phyloP scores from a whole-genome alignment of 2,113 vertebrate genomes.

The Castor canadensis region DNA sequence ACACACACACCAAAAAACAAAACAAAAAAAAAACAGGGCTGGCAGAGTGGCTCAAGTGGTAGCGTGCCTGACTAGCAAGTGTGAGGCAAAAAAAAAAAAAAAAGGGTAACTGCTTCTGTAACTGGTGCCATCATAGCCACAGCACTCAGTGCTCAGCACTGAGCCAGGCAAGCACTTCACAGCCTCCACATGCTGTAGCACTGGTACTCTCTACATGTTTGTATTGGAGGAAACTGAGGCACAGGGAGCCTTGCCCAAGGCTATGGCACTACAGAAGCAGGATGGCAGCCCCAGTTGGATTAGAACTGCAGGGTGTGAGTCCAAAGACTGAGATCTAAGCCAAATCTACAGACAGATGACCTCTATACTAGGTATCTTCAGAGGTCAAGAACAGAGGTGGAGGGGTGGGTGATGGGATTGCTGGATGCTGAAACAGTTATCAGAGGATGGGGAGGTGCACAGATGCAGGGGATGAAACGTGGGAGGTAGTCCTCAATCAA shows the following conservation, averaged over 20 bases:
- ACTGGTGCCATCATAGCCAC: fast-evolving
- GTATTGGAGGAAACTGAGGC: background rate
- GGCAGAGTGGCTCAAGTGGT: too few relatives aligned
- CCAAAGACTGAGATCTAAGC: background rate
- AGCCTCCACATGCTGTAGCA: background rate
- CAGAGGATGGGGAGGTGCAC: too few relatives aligned
- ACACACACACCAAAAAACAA: too few relatives aligned
- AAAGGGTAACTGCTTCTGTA: too few relatives aligned
- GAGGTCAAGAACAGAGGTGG: background rate
- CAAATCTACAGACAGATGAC: background rate
- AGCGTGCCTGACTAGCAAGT: too few relatives aligned
- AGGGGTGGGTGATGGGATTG: fast-evolving
- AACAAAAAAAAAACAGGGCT: too few relatives aligned
- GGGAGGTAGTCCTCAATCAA: background rate
- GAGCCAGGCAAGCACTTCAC: fast-evolving
- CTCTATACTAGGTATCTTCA: fast-evolving
- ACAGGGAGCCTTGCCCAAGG: background rate
- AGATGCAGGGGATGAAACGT: background rate
- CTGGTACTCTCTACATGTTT: background rate
- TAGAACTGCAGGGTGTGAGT: background rate
- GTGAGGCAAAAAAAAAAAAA: too few relatives aligned
- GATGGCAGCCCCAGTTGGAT: background rate
- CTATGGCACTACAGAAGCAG: background rate
- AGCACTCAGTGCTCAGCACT: background rate
- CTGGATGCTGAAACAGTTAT: background rate